Evolutionary conservation across 2,888 invertebrate genomes (phyloP).

Genomic region (Lamellibrachia satsuma): DNA sequence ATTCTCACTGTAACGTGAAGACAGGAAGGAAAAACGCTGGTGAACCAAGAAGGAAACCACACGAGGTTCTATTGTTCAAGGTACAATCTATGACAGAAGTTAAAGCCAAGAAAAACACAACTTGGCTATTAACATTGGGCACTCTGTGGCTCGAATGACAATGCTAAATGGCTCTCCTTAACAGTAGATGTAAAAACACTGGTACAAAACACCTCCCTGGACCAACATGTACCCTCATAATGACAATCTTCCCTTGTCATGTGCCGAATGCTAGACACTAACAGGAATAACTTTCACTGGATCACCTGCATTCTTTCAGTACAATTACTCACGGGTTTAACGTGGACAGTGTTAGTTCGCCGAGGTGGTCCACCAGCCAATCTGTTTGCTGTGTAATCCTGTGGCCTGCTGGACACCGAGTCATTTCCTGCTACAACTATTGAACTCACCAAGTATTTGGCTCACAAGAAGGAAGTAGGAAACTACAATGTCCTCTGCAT

Average conservation of each 20-base stretch:
- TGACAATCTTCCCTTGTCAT: background rate
- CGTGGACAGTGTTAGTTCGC: background rate
- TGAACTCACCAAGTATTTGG: no score
- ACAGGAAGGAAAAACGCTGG: background rate
- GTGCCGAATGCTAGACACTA: background rate
- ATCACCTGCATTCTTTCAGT: background rate
- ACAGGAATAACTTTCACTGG: background rate
- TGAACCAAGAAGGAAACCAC: background rate
- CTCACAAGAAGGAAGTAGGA: no score
- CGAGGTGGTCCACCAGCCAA: background rate
- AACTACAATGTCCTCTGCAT: background rate
- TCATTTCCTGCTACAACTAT: background rate
- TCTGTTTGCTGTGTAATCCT: background rate
- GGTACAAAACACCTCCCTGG: background rate
- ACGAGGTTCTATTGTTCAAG: background rate
- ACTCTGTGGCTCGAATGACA: background rate
- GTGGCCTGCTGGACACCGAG: background rate
- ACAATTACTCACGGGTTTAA: background rate
- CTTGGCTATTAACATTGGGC: background rate
- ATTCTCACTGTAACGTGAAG: background rate
- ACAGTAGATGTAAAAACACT: background rate
- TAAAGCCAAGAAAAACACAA: background rate
- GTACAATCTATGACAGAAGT: background rate
- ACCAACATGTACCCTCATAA: background rate
- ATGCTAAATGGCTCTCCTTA: background rate